Evolutionary conservation across 1,140 invertebrate genomes (phyloP), one percentile per base, ranked within the genome.

Genomic region (Neodiprion virginianus): DNA sequence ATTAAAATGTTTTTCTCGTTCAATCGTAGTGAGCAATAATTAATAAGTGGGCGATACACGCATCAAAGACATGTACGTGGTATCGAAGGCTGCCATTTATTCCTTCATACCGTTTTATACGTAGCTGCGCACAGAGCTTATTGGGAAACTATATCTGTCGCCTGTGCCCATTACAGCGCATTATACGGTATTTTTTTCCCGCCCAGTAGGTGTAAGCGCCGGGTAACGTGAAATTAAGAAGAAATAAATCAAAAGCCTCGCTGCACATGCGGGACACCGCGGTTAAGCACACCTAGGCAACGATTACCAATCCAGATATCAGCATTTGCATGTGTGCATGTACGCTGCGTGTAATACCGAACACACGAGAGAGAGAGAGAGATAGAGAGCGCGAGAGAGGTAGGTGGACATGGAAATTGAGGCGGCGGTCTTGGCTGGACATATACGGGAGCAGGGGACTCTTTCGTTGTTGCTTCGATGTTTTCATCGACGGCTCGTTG

Each of bases 401-500:
- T 21, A 23, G 23, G 9, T 12, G 17, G 61, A 65, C 61, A 65
- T 14, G 7, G 61, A 65, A 14, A 65, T 14, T 17, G 61, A 21
- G 14, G 40, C 17, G 67, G 21, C 67, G 67, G 67, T 11, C 53
- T 61, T 17, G 53, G 11, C 53, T 61, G 53, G 53, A 61, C 53
- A 61, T 61, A 61, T 61, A 61, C n/a, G 53, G 53, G 5, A 61
- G 11, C 28, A 40, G 53, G 11, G n/a, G 53, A 61, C 53, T 17
- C 53, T 61, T 61, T 61, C 11, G 53, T 4, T 14, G 53, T 61
- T 78, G 79, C 79, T 78, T 76, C 76, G 78, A 70, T 76, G 72
- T 80, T 82, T 81, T 78, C 72, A 76, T 75, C 71, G 81, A 77
- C 72, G 71, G n/a, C 11, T 61, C 53, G 11, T 61, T 61, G 79